Conservation (phyloP, 2,888 invertebrate species). For the Cryptosula pallasiana region DNA sequence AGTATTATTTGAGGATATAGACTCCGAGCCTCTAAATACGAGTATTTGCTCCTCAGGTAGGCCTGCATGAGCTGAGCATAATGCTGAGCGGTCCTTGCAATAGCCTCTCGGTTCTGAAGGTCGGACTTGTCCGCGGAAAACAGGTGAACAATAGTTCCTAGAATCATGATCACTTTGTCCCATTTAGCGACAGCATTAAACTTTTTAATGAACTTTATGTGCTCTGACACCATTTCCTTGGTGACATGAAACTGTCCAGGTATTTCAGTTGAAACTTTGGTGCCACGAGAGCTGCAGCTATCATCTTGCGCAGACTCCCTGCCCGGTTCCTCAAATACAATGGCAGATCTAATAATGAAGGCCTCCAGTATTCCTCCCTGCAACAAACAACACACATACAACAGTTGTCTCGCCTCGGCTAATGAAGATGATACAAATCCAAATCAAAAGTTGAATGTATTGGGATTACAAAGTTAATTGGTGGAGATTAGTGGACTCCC, state of each 20-base stretch:
- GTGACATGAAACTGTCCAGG: constrained; percentile 29
- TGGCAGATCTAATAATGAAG: constrained; percentile 54
- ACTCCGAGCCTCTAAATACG: constrained; percentile 73
- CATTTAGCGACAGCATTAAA: constrained; percentile 51
- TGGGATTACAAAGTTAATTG: no score
- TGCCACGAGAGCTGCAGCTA: not conserved
- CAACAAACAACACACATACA: not conserved
- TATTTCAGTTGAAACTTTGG: not conserved
- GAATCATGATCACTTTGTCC: constrained; percentile 51
- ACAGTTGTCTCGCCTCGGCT: no score
- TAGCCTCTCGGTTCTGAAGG: constrained; percentile 36
- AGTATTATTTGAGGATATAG: constrained; percentile 53
- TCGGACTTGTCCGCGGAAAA: constrained; percentile 53
- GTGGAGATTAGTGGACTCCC: no score
- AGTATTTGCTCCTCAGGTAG: constrained; percentile 66
- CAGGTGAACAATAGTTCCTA: constrained; percentile 53
- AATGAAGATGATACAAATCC: no score
- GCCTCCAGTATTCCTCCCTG: constrained; percentile 54
- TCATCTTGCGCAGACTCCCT: not conserved
- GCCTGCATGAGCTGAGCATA: constrained; percentile 80
- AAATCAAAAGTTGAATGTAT: no score
- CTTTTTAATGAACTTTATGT: constrained; percentile 51
- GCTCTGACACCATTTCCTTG: constrained; percentile 49
- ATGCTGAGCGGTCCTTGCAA: constrained; percentile 51
- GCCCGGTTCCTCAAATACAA: constrained; percentile 47